These are phyloP conservation scores for Kuschelorhynchus macadamiae DNA, from an alignment of 2,888 invertebrate species.

Conservation along the genomic window DNA sequence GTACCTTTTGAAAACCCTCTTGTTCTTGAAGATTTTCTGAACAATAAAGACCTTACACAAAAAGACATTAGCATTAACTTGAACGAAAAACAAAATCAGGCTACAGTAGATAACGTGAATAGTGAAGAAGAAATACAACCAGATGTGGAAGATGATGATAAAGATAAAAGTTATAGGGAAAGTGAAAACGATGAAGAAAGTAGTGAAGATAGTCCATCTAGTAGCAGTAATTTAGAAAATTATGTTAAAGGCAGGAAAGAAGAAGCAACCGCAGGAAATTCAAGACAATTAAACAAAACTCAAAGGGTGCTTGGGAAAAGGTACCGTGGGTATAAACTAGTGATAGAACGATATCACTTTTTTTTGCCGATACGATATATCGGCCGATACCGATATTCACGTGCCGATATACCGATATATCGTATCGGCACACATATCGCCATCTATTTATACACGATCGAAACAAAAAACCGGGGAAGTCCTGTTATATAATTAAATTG, in stretches of 20 bases:
- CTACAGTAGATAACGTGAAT: constrained; percentile 6
- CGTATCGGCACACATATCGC: too few relatives aligned
- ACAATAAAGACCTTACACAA: background rate
- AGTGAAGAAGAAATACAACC: background rate
- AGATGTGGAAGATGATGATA: background rate
- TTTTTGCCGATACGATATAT: too few relatives aligned
- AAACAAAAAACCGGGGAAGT: too few relatives aligned
- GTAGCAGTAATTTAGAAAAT: background rate
- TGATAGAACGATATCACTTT: too few relatives aligned
- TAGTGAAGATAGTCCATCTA: background rate
- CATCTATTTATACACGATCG: too few relatives aligned
- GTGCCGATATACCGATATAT: too few relatives aligned
- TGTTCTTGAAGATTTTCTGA: background rate
- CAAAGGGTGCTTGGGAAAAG: background rate
- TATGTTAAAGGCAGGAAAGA: background rate
- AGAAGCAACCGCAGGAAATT: constrained; percentile 2
- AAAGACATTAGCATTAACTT: background rate
- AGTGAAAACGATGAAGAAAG: background rate
- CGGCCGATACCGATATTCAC: too few relatives aligned
- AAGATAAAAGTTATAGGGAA: background rate
- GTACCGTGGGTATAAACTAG: background rate
- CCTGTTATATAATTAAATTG: too few relatives aligned
- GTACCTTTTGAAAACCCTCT: background rate
- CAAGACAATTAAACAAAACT: constrained; percentile 1
- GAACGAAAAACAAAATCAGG: background rate